Evolutionary conservation across 2,113 vertebrate species (phyloP).

Genomic region (Embiotoca jacksoni): DNA sequence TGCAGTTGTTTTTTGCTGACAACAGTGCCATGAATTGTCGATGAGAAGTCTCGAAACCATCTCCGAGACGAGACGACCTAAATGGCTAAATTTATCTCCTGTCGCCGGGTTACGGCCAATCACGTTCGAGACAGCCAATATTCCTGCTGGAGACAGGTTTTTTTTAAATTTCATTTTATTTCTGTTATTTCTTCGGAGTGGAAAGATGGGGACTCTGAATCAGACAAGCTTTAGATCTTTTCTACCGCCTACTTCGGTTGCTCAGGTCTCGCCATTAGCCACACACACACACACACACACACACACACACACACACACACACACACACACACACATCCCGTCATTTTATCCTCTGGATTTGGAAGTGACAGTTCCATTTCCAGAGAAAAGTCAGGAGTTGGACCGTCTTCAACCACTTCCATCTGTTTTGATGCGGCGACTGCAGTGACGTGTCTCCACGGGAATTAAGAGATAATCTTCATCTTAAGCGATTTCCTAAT

Average conservation of each 20-base stretch:
- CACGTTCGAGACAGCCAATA: slow-evolving; percentile 1
- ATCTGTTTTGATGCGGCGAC: slow-evolving; percentile 17
- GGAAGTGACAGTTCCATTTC: slow-evolving; percentile 49
- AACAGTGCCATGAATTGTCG: slow-evolving; percentile 14
- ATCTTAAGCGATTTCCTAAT: not conserved
- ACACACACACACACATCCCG: not conserved
- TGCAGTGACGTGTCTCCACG: not conserved
- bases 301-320: not conserved
- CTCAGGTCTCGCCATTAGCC: too few species aligned
- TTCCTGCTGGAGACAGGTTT: not conserved
- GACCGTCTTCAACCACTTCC: slow-evolving; percentile 9
- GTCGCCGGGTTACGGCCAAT: not conserved
- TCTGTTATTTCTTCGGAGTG: not conserved
- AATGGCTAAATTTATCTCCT: slow-evolving; percentile 1
- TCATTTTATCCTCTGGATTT: slow-evolving; percentile 14
- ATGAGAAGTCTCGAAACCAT: slow-evolving; percentile 29
- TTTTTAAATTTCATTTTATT: not conserved
- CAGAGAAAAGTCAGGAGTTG: slow-evolving; percentile 1
- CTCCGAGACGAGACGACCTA: not conserved
- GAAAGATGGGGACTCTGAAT: slow-evolving; percentile 19
- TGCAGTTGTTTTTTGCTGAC: slow-evolving; percentile 4
- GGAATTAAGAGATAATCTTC: not conserved
- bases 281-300: not conserved
- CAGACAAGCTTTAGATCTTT: too few species aligned
- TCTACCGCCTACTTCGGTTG: too few species aligned